Conservation (phyloP, 2,888 invertebrate species). For the Incurvaria masculella region DNA sequence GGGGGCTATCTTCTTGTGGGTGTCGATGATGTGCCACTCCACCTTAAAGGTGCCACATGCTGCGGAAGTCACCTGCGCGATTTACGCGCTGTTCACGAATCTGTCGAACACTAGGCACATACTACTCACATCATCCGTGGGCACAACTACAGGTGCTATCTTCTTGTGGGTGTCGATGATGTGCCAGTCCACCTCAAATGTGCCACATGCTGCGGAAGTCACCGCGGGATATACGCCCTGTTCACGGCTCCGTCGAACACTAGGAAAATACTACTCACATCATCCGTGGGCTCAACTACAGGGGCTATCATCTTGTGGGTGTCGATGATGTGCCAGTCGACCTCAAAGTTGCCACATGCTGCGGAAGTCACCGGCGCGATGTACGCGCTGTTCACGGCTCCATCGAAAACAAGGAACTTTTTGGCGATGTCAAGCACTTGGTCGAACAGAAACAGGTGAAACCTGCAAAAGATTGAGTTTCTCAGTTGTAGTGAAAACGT, state of each 20-base stretch:
- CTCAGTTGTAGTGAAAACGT: background rate
- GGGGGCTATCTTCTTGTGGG: conserved; percentile 40
- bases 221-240: conserved; percentile 53
- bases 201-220: conserved; percentile 21
- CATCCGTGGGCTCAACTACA: conserved; percentile 33
- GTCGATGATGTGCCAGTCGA: conserved; percentile 61
- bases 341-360: conserved; percentile 28
- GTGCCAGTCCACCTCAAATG: conserved; percentile 59
- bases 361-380: conserved; percentile 44
- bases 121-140: conserved; percentile 46
- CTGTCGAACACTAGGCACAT: conserved; percentile 61
- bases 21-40: conserved; percentile 58
- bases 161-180: conserved; percentile 44
- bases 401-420: conserved; percentile 59
- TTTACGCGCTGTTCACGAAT: conserved; percentile 50
- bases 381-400: conserved; percentile 51
- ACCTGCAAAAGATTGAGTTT: conserved; percentile 46
- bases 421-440: conserved; percentile 65
- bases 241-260: conserved; percentile 56
- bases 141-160: conserved; percentile 34
- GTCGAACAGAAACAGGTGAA: conserved; percentile 73
- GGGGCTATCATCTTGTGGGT: conserved; percentile 41
- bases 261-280: conserved; percentile 59
- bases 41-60: conserved; percentile 38
- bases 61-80: conserved; percentile 43